A percentile compares a stretch with the other conserved stretches of the same genome.
phyloP scores from a whole-genome alignment of 2,113 vertebrate genomes.

The Podocnemis expansa region DNA sequence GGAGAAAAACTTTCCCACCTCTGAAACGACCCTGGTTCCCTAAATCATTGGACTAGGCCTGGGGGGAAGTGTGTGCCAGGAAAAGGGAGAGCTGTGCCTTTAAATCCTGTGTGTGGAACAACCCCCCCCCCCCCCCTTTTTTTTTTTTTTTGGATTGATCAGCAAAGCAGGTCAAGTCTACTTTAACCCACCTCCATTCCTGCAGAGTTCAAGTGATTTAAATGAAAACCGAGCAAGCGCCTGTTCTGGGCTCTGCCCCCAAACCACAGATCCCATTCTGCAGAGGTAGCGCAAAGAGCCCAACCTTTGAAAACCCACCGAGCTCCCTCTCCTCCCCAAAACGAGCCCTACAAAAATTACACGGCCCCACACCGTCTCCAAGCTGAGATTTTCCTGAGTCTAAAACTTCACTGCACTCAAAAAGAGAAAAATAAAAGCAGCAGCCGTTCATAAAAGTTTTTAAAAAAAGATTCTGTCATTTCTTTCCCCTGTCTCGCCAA shows the following conservation, averaged over 20 bases:
- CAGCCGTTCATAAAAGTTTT: background rate
- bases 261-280: slow-evolving; percentile 13
- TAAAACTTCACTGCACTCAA: background rate
- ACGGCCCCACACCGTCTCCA: background rate
- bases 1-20: background rate
- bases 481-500: background rate
- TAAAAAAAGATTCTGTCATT: background rate
- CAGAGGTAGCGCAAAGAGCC: slow-evolving; percentile 8
- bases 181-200: slow-evolving; percentile 23
- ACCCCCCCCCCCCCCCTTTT: background rate
- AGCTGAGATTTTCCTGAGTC: slow-evolving; percentile 47
- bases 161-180: slow-evolving; percentile 24
- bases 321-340: background rate
- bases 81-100: background rate
- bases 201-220: slow-evolving; percentile 37
- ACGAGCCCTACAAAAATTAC: slow-evolving; percentile 9
- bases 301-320: background rate
- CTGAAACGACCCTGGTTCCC: background rate
- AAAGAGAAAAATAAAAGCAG: background rate
- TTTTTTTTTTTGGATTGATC: background rate
- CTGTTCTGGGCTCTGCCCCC: background rate
- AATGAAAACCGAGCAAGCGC: slow-evolving; percentile 45
- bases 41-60: background rate
- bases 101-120: background rate
- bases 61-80: background rate